Conservation (phyloP, 2,888 invertebrate genomes). For the Limnephilus rhombicus region DNA sequence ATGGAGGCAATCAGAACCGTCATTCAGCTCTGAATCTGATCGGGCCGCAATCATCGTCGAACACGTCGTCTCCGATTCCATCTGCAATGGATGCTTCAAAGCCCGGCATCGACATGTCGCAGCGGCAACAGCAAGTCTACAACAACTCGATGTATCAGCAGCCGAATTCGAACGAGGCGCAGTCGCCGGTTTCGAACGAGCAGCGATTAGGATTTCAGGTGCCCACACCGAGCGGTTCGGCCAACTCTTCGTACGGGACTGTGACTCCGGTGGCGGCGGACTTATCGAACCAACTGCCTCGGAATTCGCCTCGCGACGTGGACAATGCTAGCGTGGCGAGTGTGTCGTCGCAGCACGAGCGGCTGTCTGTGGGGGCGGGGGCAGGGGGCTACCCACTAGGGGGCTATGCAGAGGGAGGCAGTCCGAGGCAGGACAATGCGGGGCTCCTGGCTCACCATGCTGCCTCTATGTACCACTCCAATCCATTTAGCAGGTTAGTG, state of each 20-base stretch:
- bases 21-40: constrained; percentile 66
- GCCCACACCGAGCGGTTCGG: constrained; percentile 66
- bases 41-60: constrained; percentile 64
- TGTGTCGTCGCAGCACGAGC: constrained; percentile 70
- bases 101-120: constrained; percentile 59
- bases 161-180: constrained; percentile 62
- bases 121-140: constrained; percentile 48
- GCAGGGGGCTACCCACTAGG: constrained; percentile 51
- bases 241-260: constrained; percentile 65
- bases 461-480: constrained; percentile 74
- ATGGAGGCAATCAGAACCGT: constrained; percentile 62
- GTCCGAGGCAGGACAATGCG: constrained; percentile 67
- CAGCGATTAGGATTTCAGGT: constrained; percentile 66
- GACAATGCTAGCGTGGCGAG: constrained; percentile 68
- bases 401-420: constrained; percentile 70
- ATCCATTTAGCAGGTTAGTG: constrained; percentile 73
- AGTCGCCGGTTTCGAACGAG: constrained; percentile 65
- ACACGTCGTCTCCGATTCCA: constrained; percentile 65
- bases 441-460: constrained; percentile 74
- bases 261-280: constrained; percentile 65
- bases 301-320: constrained; percentile 69
- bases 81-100: constrained; percentile 61
- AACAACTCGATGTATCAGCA: constrained; percentile 61
- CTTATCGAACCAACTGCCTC: constrained; percentile 59
- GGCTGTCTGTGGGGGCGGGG: constrained; percentile 69